phyloP scores from a whole-genome alignment of 2,888 invertebrate species.

The Spisula solida region DNA sequence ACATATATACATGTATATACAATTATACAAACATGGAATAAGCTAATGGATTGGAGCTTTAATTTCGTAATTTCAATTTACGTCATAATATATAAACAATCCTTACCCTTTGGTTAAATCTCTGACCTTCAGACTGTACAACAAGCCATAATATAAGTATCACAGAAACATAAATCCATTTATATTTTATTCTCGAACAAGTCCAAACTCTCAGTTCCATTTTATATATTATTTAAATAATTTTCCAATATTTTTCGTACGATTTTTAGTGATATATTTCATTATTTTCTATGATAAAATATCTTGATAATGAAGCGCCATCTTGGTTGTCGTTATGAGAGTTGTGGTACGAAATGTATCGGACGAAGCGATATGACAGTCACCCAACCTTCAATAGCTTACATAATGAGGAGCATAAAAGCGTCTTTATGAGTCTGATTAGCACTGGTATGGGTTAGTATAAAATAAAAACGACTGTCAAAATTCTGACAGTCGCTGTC shows the following conservation, averaged over 20 bases:
- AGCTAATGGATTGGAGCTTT: too few relatives aligned
- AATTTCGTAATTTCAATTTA: too few relatives aligned
- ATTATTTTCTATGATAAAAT: not conserved
- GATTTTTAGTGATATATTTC: not conserved
- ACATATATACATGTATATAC: too few relatives aligned
- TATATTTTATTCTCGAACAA: not conserved
- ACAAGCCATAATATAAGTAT: not conserved
- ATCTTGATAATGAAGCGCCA: not conserved
- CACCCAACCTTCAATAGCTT: slow-evolving; percentile 29
- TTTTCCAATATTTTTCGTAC: not conserved
- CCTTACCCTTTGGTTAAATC: slow-evolving; percentile 24
- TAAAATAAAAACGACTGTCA: slow-evolving; percentile 25
- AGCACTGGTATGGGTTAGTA: not conserved
- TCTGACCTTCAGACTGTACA: not conserved
- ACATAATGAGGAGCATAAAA: slow-evolving; percentile 30
- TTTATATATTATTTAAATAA: not conserved
- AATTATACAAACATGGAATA: too few relatives aligned
- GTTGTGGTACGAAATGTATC: not conserved
- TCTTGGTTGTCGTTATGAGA: not conserved
- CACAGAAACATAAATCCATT: slow-evolving; percentile 30
- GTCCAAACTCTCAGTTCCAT: slow-evolving; percentile 15
- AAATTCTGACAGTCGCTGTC: slow-evolving; percentile 35
- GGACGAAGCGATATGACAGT: slow-evolving; percentile 11
- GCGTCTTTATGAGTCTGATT: slow-evolving; percentile 29
- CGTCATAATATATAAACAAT: too few relatives aligned